phyloP scores from a whole-genome alignment of 2,113 vertebrate genomes.

The Corythornis madagascariensis region DNA sequence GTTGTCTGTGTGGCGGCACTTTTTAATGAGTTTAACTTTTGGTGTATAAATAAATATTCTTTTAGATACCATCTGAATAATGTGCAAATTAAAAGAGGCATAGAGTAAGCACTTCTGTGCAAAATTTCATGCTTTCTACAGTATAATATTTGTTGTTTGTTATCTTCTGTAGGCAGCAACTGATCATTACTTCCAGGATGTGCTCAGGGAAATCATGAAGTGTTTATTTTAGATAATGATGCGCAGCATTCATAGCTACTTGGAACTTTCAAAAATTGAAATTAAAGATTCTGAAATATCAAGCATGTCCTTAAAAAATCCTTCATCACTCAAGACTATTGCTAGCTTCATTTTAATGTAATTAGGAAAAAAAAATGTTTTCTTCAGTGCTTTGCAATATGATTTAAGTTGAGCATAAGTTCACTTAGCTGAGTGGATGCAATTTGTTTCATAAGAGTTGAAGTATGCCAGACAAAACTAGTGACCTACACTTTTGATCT shows the following conservation, averaged over 20 bases:
- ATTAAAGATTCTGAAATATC: constrained; percentile 58
- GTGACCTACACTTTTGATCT: constrained; percentile 10
- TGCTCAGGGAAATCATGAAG: constrained; percentile 52
- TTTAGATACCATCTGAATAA: constrained; percentile 31
- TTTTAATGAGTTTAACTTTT: constrained; percentile 59
- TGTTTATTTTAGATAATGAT: constrained; percentile 67
- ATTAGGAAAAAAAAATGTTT: constrained; percentile 53
- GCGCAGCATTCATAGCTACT: constrained; percentile 28
- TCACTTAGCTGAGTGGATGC: constrained; percentile 46
- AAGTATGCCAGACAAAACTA: not conserved
- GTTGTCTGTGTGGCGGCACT: not conserved
- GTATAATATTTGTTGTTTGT: constrained; percentile 54
- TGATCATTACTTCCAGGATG: constrained; percentile 64
- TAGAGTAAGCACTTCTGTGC: not conserved
- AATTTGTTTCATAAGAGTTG: constrained; percentile 24
- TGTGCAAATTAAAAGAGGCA: constrained; percentile 36
- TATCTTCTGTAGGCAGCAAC: constrained; percentile 55
- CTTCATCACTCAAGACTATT: constrained; percentile 19
- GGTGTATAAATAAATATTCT: constrained; percentile 35
- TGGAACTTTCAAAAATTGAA: constrained; percentile 50
- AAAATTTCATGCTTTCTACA: constrained; percentile 25
- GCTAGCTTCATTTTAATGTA: constrained; percentile 58
- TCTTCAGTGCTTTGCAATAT: constrained; percentile 11
- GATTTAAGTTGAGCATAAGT: constrained; percentile 44
- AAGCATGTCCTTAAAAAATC: constrained; percentile 40